These are phyloP conservation scores for Eriocheir sinensis DNA, from an alignment of 1,140 invertebrate genomes.

Conservation along the genomic window DNA sequence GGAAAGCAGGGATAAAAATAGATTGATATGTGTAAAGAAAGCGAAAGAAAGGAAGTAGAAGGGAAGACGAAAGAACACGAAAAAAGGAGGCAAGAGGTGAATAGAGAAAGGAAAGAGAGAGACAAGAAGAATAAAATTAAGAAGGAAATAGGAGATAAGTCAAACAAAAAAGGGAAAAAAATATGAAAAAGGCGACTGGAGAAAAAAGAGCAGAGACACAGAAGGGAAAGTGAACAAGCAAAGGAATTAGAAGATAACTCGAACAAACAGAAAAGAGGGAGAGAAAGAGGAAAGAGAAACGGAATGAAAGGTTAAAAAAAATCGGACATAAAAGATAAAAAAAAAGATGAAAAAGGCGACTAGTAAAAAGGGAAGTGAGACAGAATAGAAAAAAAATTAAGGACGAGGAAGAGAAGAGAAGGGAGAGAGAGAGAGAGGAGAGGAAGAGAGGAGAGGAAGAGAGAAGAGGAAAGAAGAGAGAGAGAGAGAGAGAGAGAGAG, in stretches of 20 bases:
- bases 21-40: too few relatives aligned
- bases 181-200: too few relatives aligned
- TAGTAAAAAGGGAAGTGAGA: neutral
- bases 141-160: too few relatives aligned
- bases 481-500: constrained; percentile 16
- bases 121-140: too few relatives aligned
- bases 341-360: neutral
- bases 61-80: too few relatives aligned
- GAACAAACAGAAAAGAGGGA: neutral
- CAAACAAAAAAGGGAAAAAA: too few relatives aligned
- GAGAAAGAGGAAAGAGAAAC: neutral
- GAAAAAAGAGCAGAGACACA: too few relatives aligned
- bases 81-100: too few relatives aligned
- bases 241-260: neutral
- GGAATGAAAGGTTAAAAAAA: neutral
- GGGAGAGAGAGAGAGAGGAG: neutral
- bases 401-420: neutral
- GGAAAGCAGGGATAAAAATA: too few relatives aligned
- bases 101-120: too few relatives aligned
- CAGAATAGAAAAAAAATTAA: neutral
- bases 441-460: neutral
- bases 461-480: neutral
- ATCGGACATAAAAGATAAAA: neutral
- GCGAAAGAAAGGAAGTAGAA: too few relatives aligned
- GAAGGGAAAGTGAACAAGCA: too few relatives aligned